Percentiles rank a stretch among this genome's conserved stretches.
These are phyloP conservation scores for Sphaerophoria rueppellii DNA, from an alignment of 2,888 invertebrate species.

Conservation along the genomic window DNA sequence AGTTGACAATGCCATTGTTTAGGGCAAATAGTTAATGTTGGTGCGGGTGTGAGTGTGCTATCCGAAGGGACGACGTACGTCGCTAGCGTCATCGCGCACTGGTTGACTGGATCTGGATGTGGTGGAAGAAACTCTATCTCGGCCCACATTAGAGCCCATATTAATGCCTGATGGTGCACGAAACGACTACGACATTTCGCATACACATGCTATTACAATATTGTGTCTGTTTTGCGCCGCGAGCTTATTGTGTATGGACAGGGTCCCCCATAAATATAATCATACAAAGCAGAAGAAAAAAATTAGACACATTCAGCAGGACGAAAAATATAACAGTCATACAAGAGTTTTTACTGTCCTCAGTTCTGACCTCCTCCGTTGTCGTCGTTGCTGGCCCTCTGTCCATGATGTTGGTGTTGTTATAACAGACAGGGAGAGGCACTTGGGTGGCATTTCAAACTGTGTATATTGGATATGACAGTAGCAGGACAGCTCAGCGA, in stretches of 20 bases:
- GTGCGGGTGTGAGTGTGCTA: neutral
- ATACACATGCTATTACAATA: neutral
- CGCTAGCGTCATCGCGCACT: neutral
- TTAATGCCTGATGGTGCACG: slow-evolving; percentile 46
- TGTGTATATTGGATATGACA: neutral
- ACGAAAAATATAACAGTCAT: slow-evolving; percentile 16
- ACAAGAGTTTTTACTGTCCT: slow-evolving; percentile 36
- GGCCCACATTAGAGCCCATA: slow-evolving; percentile 60
- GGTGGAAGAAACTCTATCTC: slow-evolving; percentile 52
- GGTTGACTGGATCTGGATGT: neutral
- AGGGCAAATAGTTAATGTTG: neutral
- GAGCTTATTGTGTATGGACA: slow-evolving; percentile 57
- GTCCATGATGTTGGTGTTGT: slow-evolving; percentile 2
- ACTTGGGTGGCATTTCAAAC: neutral
- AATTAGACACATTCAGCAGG: slow-evolving; percentile 47
- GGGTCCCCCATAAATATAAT: slow-evolving; percentile 51
- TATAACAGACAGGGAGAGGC: slow-evolving; percentile 21
- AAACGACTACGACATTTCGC: neutral
- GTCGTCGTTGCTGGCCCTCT: neutral
- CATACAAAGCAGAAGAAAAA: slow-evolving; percentile 24
- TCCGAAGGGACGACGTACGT: slow-evolving; percentile 21
- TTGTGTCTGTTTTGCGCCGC: slow-evolving; percentile 30
- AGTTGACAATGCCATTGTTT: slow-evolving; percentile 28
- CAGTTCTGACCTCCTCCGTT: neutral
- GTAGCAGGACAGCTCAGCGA: neutral